Evolutionary conservation across 2,888 invertebrate species (phyloP).

Genomic region (Synergus laeviventris): DNA sequence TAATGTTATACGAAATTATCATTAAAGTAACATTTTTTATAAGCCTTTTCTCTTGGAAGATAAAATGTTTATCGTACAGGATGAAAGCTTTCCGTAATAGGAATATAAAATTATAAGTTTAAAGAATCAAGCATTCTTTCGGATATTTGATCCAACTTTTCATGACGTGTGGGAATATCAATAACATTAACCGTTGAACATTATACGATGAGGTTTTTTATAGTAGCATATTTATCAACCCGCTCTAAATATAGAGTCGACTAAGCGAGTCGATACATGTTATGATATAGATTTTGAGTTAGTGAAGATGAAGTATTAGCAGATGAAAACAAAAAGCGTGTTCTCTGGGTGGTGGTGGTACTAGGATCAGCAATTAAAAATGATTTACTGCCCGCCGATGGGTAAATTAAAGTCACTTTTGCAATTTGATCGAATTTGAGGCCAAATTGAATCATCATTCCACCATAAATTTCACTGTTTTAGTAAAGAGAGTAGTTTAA

Average conservation of each 20-base stretch:
- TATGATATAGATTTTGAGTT: background rate
- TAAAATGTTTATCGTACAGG: background rate
- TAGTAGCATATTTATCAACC: no score
- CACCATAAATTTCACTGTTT: background rate
- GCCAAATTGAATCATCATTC: background rate
- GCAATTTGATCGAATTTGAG: constrained; percentile 21
- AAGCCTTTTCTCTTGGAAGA: no score
- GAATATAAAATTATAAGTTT: background rate
- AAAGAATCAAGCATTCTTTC: background rate
- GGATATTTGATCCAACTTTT: background rate
- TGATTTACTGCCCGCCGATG: constrained; percentile 8
- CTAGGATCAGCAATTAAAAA: constrained; percentile 6
- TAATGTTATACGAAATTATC: no score
- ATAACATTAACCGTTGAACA: background rate
- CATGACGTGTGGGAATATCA: background rate
- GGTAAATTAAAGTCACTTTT: constrained; percentile 23
- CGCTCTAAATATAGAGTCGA: no score
- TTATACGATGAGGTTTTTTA: background rate
- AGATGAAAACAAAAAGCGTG: constrained; percentile 29
- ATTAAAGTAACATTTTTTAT: no score
- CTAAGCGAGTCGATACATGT: no score
- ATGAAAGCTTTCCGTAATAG: background rate
- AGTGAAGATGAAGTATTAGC: constrained; percentile 27
- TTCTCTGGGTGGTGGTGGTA: background rate
- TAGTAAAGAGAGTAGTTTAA: no score